Base-by-base conservation (phyloP, 53 echinoderm and acorn worm genomes). In the Holothuria scabra region DNA sequence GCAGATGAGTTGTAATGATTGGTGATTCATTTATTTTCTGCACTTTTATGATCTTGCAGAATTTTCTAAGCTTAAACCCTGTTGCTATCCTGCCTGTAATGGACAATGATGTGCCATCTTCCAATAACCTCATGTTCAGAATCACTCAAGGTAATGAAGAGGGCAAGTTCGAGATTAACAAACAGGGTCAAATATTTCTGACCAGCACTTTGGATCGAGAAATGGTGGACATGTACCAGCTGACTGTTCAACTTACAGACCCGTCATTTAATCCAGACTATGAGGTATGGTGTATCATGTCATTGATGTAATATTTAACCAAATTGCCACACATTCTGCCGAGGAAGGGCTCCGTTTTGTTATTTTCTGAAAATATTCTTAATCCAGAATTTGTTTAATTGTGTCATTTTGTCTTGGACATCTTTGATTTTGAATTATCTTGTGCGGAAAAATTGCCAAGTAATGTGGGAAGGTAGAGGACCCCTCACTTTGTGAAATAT, bases 81-180 rank as follows among this genome's bases (percentile, higher is more conserved):
- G 69, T 92, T 20, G 68, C 74, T 48, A 90, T 82, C 24, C 68
- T 95, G 52, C 44, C 46, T 26, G 52, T 92, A 37, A 34, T 52
- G 13, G 95, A 95, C 87, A 34, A 9, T 2, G 95, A 95, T 70
- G 21, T 86, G 29, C 89, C 95, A 8, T 84, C 92, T 4, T 78
- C 89, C 69, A 95, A 95, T 89, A 90, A 95, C 85, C 88, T 92
- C 71, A 65, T 80, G 56, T 96, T 88, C 82, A 67, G 63, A 67
- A 96, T 96, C 70, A 78, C 79, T 30, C 65, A 33, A 16, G 93
- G 93, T 19, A 86, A 96, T 68, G 90, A 92, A 8, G 78, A 86
- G 28, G 92, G 90, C 0, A 56, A 84, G 57, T 96, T 96, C 84
- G 85, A 88, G 75, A 92, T 96, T 69, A 92, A 93, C 81, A 66